Evolutionary conservation across 2,113 vertebrate species (phyloP).

Genomic region (Numida meleagris): DNA sequence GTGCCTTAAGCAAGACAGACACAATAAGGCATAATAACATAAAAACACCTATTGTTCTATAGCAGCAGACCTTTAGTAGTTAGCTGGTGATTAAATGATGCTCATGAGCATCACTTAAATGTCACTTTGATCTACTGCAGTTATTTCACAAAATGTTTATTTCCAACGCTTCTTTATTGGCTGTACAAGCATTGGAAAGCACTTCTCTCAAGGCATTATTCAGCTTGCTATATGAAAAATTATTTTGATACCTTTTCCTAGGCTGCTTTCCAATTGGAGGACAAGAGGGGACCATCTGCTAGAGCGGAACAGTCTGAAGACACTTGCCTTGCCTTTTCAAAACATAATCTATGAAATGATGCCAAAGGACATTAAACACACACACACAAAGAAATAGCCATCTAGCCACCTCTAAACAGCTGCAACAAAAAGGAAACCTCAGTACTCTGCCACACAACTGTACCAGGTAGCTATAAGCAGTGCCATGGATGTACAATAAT

Average conservation of each 20-base stretch:
- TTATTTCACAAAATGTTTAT: conserved; percentile 48
- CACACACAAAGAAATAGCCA: not conserved
- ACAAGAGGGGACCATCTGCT: not conserved
- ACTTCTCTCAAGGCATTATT: not conserved
- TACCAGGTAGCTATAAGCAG: not conserved
- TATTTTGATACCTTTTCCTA: conserved; percentile 27
- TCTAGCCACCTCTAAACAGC: not conserved
- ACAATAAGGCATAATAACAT: not conserved
- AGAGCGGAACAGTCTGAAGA: conserved; percentile 2
- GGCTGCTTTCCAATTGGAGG: conserved; percentile 2
- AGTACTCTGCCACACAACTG: not conserved
- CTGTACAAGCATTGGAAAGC: conserved; percentile 2
- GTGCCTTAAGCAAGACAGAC: not conserved
- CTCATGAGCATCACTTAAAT: conserved; percentile 40
- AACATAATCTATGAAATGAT: not conserved
- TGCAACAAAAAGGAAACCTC: not conserved
- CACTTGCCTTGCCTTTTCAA: conserved; percentile 26
- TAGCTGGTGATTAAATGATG: conserved; percentile 25
- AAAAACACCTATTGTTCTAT: not conserved
- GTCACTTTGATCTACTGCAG: conserved; percentile 36
- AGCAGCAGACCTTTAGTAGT: conserved; percentile 1
- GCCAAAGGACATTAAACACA: not conserved
- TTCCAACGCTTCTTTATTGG: conserved; percentile 7
- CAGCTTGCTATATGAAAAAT: conserved; percentile 22
- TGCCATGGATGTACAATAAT: accelerated